Conservation (phyloP, 64 coral and sea anemone genomes). For the Stichodactyla mertensii region DNA sequence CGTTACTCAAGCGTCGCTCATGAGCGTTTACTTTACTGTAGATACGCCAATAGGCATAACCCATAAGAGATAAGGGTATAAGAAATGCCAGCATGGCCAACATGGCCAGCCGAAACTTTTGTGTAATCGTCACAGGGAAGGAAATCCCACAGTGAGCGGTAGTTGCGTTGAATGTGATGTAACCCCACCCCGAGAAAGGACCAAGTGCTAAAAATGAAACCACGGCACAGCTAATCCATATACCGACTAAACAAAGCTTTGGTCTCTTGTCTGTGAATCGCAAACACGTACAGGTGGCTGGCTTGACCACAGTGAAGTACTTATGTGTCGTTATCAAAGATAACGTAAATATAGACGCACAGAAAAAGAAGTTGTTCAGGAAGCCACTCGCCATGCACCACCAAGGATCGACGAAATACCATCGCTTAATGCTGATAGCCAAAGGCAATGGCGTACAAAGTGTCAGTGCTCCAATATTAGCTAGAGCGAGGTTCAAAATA, state of each 20-base stretch:
- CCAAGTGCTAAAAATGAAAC: slow-evolving; percentile 63
- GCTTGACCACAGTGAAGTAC: slow-evolving; percentile 55
- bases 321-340: slow-evolving; percentile 68
- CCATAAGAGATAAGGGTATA: slow-evolving; percentile 50
- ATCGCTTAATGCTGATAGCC: slow-evolving; percentile 44
- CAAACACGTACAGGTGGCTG: slow-evolving; percentile 28
- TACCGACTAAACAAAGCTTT: slow-evolving; percentile 31
- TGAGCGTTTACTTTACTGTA: slow-evolving; percentile 60
- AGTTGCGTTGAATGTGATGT: slow-evolving; percentile 68
- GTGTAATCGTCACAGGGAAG: slow-evolving; percentile 41
- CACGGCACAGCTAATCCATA: slow-evolving; percentile 48
- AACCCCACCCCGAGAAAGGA: slow-evolving; percentile 61
- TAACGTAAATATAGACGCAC: slow-evolving; percentile 79
- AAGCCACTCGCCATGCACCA: slow-evolving; percentile 69
- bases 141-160: slow-evolving; percentile 86
- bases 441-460: slow-evolving; percentile 70
- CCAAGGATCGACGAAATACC: slow-evolving; percentile 29
- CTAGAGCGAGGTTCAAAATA: slow-evolving; percentile 62
- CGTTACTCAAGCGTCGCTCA: slow-evolving; percentile 18
- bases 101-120: slow-evolving; percentile 52
- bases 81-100: slow-evolving; percentile 61
- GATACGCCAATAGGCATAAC: slow-evolving; percentile 59
- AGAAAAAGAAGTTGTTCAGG: slow-evolving; percentile 88
- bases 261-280: slow-evolving; percentile 45
- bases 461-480: slow-evolving; percentile 65